These are phyloP conservation scores for Menura novaehollandiae DNA, from an alignment of 2,113 vertebrate species.

Conservation along the genomic window DNA sequence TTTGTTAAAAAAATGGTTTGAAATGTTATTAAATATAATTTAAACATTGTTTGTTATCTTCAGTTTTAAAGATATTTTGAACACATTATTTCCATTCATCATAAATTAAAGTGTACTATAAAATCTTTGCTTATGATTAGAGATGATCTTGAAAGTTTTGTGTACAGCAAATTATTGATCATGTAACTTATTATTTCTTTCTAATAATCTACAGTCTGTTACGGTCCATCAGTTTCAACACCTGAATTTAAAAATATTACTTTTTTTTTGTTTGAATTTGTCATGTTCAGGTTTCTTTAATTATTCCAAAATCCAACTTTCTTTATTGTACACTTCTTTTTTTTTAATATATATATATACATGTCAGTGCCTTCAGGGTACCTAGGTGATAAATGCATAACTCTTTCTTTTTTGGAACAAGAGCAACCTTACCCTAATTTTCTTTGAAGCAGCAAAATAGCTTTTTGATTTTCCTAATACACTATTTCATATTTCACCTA, in stretches of 20 bases:
- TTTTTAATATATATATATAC: not conserved
- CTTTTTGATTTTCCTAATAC: not conserved
- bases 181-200: not conserved
- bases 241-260: not conserved
- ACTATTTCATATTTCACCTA: not conserved
- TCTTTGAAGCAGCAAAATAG: not conserved
- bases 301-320: not conserved
- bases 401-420: not conserved
- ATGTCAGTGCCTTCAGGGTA: not conserved
- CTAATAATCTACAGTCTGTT: not conserved
- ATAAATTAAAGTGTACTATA: not conserved
- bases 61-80: not conserved
- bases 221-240: not conserved
- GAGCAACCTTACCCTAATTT: not conserved
- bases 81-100: not conserved
- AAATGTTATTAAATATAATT: not conserved
- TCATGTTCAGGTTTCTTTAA: rapidly evolving
- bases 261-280: not conserved
- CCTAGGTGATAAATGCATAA: not conserved
- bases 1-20: not conserved
- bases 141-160: not conserved
- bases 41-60: not conserved
- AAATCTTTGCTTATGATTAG: not conserved
- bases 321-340: not conserved
- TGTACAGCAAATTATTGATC: not conserved